Conservation (phyloP, 2,888 invertebrate species). For the Ectemnius lituratus region DNA sequence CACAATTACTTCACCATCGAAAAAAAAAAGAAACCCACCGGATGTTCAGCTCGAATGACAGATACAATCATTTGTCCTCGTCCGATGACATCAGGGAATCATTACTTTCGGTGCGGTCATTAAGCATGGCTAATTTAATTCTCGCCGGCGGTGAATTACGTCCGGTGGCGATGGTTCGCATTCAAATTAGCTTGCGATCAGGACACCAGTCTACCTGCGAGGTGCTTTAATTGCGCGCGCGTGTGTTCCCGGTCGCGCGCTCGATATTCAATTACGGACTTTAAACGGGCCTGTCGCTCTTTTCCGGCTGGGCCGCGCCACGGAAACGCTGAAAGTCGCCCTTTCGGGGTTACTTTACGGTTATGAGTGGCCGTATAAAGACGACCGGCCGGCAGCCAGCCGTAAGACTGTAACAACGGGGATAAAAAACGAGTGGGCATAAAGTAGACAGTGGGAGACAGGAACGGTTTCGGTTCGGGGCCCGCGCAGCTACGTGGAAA, state of each 20-base stretch:
- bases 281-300: slow-evolving; percentile 34
- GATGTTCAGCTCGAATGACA: no score
- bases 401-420: slow-evolving; percentile 53
- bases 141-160: background rate
- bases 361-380: slow-evolving; percentile 47
- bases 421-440: slow-evolving; percentile 49
- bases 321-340: slow-evolving; percentile 50
- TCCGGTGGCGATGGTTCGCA: background rate
- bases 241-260: slow-evolving; percentile 16
- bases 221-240: slow-evolving; percentile 27
- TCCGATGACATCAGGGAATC: no score
- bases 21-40: no score
- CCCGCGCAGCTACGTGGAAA: slow-evolving; percentile 67
- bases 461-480: slow-evolving; percentile 59
- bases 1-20: no score
- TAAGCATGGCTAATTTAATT: no score
- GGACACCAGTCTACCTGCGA: background rate
- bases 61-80: no score
- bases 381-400: slow-evolving; percentile 31
- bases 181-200: background rate
- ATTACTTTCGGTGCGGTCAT: no score
- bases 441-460: slow-evolving; percentile 52
- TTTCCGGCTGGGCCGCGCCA: slow-evolving; percentile 22
- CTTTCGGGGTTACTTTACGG: slow-evolving; percentile 55
- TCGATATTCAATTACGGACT: slow-evolving; percentile 52